Percentiles rank a stretch among this genome's conserved stretches.
phyloP scores from a whole-genome alignment of 2,797 vertebrate species.

The Catostomus latipinnis region DNA sequence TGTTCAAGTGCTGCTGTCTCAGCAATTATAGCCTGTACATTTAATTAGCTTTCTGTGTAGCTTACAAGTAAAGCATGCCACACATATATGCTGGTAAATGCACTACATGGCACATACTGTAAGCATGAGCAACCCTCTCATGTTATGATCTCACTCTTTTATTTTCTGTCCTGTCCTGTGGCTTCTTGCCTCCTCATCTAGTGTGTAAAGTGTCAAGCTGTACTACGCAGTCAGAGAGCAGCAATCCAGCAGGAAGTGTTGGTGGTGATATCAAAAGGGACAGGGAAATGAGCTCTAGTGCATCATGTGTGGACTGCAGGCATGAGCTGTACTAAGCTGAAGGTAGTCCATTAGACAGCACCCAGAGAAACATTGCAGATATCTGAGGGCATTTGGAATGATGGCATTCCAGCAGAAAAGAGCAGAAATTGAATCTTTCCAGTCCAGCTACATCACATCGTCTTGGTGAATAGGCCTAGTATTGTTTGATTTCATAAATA shows the following conservation, averaged over 20 bases:
- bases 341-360: slow-evolving; percentile 35
- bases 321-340: slow-evolving; percentile 32
- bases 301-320: slow-evolving; percentile 22
- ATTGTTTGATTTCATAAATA: slow-evolving; percentile 2
- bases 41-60: slow-evolving; percentile 21
- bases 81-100: slow-evolving; percentile 9
- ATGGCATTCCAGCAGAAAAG: slow-evolving; percentile 42
- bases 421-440: slow-evolving; percentile 26
- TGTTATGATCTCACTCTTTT: slow-evolving; percentile 12
- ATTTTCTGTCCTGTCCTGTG: slow-evolving; percentile 11
- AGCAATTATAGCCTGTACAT: slow-evolving; percentile 40
- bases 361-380: slow-evolving; percentile 31
- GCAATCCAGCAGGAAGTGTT: slow-evolving; percentile 41
- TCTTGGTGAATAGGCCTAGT: neutral
- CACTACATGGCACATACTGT: neutral
- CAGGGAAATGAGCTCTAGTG: slow-evolving; percentile 43
- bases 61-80: slow-evolving; percentile 19
- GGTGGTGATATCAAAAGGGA: slow-evolving; percentile 43
- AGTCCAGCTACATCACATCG: slow-evolving; percentile 27
- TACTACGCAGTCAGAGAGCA: slow-evolving; percentile 17
- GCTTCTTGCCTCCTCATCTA: slow-evolving; percentile 36
- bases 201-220: neutral
- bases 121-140: slow-evolving; percentile 23
- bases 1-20: slow-evolving; percentile 29
- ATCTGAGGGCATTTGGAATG: slow-evolving; percentile 6